Conservation (phyloP, 1,140 invertebrate genomes). For the Heterodera schachtii region DNA sequence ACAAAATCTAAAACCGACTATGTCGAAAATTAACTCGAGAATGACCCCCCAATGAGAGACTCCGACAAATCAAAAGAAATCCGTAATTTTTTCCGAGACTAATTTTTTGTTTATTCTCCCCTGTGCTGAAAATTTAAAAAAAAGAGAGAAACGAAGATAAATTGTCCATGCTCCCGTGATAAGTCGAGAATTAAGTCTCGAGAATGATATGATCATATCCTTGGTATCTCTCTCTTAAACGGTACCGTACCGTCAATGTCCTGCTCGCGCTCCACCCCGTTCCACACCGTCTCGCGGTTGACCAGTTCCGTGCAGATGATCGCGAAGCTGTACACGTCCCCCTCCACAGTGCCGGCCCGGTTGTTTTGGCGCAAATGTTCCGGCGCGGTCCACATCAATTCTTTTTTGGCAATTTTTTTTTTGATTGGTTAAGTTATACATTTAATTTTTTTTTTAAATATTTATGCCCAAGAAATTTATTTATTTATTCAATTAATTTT, state of each 20-base stretch:
- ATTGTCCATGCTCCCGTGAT: too few species aligned
- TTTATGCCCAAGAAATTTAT: too few species aligned
- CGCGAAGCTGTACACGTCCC: conserved; percentile 56
- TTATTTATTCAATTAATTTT: too few species aligned
- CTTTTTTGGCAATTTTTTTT: neutral
- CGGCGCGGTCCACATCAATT: conserved; percentile 46
- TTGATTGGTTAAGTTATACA: too few species aligned
- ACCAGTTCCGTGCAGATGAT: conserved; percentile 58
- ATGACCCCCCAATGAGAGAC: neutral
- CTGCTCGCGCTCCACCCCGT: conserved; percentile 42
- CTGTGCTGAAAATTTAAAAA: too few species aligned
- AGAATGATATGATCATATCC: too few species aligned
- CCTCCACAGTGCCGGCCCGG: conserved; percentile 23
- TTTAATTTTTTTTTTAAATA: too few species aligned
- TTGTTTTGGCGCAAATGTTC: conserved; percentile 38
- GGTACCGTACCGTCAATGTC: conserved; percentile 51
- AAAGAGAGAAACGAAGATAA: too few species aligned
- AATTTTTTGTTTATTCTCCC: too few species aligned
- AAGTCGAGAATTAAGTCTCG: too few species aligned
- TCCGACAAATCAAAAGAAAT: neutral
- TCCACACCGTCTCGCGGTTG: conserved; percentile 70
- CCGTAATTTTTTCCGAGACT: too few species aligned
- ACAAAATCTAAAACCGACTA: neutral
- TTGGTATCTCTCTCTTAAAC: too few species aligned
- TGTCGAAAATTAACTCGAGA: neutral